A percentile compares a stretch with the other conserved stretches of the same genome.
These are phyloP conservation scores for Ginglymostoma cirratum DNA, from an alignment of 2,113 vertebrate genomes.

Conservation along the genomic window DNA sequence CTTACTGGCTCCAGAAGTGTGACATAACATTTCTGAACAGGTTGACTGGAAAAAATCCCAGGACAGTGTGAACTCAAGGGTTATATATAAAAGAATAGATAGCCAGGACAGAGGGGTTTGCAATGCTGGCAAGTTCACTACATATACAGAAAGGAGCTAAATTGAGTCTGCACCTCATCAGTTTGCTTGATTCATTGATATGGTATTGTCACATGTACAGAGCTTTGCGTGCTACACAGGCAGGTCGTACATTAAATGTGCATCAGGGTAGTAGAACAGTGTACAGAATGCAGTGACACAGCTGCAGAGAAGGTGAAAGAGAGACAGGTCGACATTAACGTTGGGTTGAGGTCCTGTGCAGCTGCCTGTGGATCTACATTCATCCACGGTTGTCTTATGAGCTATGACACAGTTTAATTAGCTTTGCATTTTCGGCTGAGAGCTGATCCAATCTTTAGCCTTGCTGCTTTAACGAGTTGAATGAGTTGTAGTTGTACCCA, in stretches of 20 bases:
- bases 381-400: background rate
- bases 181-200: too few relatives aligned
- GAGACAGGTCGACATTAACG: background rate
- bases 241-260: background rate
- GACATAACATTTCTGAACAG: too few relatives aligned
- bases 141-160: background rate
- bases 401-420: background rate
- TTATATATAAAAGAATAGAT: background rate
- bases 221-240: too few relatives aligned
- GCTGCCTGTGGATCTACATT: background rate
- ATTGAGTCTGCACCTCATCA: too few relatives aligned
- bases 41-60: too few relatives aligned
- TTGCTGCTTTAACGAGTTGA: background rate
- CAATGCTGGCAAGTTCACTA: background rate
- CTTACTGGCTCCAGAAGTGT: too few relatives aligned
- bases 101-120: background rate
- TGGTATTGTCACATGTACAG: too few relatives aligned
- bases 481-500: background rate
- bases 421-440: background rate
- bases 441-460: background rate
- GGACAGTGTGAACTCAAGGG: background rate
- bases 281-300: too few relatives aligned
- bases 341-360: background rate
- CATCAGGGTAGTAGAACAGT: background rate
- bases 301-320: background rate